Percentiles rank a stretch among this genome's conserved stretches.
Evolutionary conservation across 2,888 invertebrate species (phyloP).

Genomic region (Brachyptera putata): DNA sequence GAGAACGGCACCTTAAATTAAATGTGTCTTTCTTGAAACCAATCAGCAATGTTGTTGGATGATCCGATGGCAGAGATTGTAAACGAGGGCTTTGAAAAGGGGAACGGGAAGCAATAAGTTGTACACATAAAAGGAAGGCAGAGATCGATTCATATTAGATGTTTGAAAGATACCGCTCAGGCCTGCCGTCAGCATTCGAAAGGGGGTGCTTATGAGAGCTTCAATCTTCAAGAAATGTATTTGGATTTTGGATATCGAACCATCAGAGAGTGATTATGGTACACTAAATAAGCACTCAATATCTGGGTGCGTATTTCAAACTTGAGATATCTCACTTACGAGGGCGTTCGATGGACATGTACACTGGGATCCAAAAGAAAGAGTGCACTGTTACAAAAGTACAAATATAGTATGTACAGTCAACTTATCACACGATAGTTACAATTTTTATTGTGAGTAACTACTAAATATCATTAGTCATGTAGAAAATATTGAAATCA

Average conservation of each 20-base stretch:
- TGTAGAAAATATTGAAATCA: too few relatives aligned
- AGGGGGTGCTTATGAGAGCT: not conserved
- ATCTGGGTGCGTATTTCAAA: not conserved
- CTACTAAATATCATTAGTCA: too few relatives aligned
- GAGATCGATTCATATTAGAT: conserved; percentile 15
- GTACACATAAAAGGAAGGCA: not conserved
- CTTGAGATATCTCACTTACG: too few relatives aligned
- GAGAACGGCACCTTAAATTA: conserved; percentile 6
- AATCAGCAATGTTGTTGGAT: conserved; percentile 13
- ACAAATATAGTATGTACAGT: too few relatives aligned
- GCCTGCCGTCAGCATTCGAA: not conserved
- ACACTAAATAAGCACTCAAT: not conserved
- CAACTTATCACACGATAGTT: too few relatives aligned
- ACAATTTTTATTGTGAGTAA: too few relatives aligned
- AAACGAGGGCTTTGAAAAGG: not conserved
- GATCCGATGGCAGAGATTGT: not conserved
- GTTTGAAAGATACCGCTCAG: not conserved
- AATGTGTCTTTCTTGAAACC: conserved; percentile 10
- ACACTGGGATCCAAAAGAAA: too few relatives aligned
- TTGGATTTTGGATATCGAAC: conserved; percentile 4
- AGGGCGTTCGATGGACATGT: too few relatives aligned
- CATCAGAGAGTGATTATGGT: conserved; percentile 17
- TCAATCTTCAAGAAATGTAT: conserved; percentile 10
- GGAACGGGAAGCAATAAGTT: conserved; percentile 7
- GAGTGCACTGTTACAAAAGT: too few relatives aligned